Conservation (phyloP, 2,113 vertebrate genomes). For the Rhinoderma darwinii region DNA sequence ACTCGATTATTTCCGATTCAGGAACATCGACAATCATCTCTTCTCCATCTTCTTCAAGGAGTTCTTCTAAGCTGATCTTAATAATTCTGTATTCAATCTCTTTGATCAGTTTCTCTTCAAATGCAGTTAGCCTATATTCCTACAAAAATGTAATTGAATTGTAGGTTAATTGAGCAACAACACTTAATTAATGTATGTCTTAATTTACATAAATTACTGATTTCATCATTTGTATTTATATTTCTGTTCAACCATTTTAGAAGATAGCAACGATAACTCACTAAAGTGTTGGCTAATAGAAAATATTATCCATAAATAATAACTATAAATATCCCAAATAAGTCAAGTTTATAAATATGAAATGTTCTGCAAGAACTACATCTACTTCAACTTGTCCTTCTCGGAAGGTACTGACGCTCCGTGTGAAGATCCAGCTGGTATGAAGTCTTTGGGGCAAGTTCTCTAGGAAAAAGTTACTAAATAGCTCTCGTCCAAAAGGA, state of each 20-base stretch:
- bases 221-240: background rate
- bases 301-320: background rate
- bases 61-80: constrained; percentile 88
- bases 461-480: too few relatives aligned
- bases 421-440: too few relatives aligned
- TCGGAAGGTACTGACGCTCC: too few relatives aligned
- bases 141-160: constrained; percentile 61
- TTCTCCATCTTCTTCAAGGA: constrained; percentile 91
- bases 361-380: background rate
- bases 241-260: too few relatives aligned
- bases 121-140: constrained; percentile 94
- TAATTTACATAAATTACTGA: background rate
- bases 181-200: background rate
- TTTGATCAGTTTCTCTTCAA: constrained; percentile 95
- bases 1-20: constrained; percentile 83
- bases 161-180: background rate
- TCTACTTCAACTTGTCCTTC: background rate
- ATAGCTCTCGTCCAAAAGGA: too few relatives aligned
- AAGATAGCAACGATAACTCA: too few relatives aligned
- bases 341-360: background rate
- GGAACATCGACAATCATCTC: constrained; percentile 83
- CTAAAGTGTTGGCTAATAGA: background rate
- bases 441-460: too few relatives aligned
- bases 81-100: constrained; percentile 96
- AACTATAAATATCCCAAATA: background rate